Conservation (phyloP, 2,888 invertebrate species). For the Melieria omissa region DNA sequence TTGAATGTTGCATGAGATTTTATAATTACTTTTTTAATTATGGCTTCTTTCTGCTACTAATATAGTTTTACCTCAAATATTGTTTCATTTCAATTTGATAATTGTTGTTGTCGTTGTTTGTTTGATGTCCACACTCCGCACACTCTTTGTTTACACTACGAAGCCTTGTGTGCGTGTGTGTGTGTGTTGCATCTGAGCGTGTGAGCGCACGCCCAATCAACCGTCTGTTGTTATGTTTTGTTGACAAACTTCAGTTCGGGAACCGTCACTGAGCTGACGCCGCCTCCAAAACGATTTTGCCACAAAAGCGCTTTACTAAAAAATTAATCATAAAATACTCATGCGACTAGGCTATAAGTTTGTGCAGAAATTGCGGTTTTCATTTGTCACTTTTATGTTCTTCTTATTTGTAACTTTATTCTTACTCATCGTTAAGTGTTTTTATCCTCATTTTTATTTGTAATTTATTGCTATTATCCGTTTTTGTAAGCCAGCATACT, state of each 20-base stretch:
- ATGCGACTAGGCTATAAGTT: conserved; percentile 63
- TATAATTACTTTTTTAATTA: conserved; percentile 66
- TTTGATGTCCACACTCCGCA: not conserved
- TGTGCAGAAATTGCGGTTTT: conserved; percentile 6
- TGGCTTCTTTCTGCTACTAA: conserved; percentile 63
- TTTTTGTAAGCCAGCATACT: conserved; percentile 22
- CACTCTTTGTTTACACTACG: too few relatives aligned
- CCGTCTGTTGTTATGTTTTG: conserved; percentile 5
- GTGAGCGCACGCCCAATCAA: too few relatives aligned
- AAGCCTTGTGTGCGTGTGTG: too few relatives aligned
- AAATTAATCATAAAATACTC: conserved; percentile 66
- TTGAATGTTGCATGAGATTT: conserved; percentile 65
- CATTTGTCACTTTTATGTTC: conserved; percentile 29
- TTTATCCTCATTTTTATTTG: conserved; percentile 17
- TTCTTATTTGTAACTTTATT: conserved; percentile 43
- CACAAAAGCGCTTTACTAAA: conserved; percentile 61
- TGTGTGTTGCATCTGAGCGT: too few relatives aligned
- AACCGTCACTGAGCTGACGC: conserved; percentile 13
- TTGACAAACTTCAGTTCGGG: conserved; percentile 28
- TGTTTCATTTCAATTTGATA: conserved; percentile 1
- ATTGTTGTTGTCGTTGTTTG: conserved; percentile 20
- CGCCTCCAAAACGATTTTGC: not conserved
- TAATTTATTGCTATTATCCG: not conserved
- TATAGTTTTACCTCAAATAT: conserved; percentile 34
- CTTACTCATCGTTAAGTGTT: conserved; percentile 19